Evolutionary conservation across 1,140 invertebrate species (phyloP), one percentile per base, ranked within the genome.

Genomic region (Rhysida immarginata): DNA sequence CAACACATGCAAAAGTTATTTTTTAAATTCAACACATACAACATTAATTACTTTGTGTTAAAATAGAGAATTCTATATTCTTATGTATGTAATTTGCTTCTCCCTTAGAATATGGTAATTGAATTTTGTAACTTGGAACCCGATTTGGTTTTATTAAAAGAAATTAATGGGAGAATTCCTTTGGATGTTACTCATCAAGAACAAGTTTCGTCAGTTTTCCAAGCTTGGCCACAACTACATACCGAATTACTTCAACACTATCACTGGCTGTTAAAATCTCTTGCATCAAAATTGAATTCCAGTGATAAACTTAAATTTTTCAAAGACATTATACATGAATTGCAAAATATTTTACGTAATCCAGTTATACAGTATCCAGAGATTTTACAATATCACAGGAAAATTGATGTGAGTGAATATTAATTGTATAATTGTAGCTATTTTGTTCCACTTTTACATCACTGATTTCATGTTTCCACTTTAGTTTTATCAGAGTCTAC

Each of bases 401-500:
- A 5, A n/a, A 24, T 53, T 23, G 54, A 55, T 26, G 54, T 53
- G 14, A 53, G 52, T 53, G 2, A 14, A 41, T 41, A n/a, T n/a
- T n/a, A n/a, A n/a, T n/a, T n/a, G n/a, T n/a, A n/a, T n/a, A n/a
- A n/a, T n/a, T n/a, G n/a, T n/a, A n/a, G n/a, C n/a, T n/a, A n/a
- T n/a, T n/a, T n/a, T n/a, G n/a, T n/a, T n/a, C n/a, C n/a, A n/a
- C n/a, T n/a, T n/a, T n/a, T n/a, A n/a, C n/a, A n/a, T n/a, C n/a
- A n/a, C n/a, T n/a, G n/a, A n/a, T n/a, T n/a, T n/a, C n/a, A n/a
- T n/a, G n/a, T n/a, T n/a, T n/a, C n/a, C n/a, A n/a, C n/a, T n/a
- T n/a, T 16, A 35, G 29, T 35, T 8, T 35, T 16, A 35, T 35
- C 29, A 35, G 29, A 35, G 16, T 35, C 29, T 8, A 35, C 29